Base-by-base conservation (phyloP, 2,888 invertebrate species). In the Venustoraphidia nigricollis region DNA sequence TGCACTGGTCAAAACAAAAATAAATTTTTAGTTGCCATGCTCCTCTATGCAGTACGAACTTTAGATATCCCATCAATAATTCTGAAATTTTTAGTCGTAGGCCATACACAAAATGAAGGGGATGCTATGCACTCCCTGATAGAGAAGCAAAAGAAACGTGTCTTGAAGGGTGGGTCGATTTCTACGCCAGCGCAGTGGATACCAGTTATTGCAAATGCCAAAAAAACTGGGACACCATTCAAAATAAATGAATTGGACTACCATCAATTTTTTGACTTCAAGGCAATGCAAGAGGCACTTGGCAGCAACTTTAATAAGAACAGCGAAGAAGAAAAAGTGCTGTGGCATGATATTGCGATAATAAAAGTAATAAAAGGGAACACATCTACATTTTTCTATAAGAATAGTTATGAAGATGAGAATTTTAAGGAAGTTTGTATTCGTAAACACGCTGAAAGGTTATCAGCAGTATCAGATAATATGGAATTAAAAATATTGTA, bases 1-100 rank as follows among this genome's bases (percentile, higher is more conserved):
- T 59, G 59, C 44, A 34, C 47, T 37, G 57, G 55, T 2, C 57
- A 57, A 44, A 50, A 58, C 38, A 58, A 59, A 51, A 59, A 56
- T 49, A 52, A 51, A 47, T 57, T 52, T 46, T 53, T 58, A 27
- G 45, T 57, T 35, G 43, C 52, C 36, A 36, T 55, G 39, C 53
- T 50, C 43, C 14, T 54, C 11, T 56, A 53, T 40, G 55, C 53
- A 14, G 48, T 54, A 11, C 36, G 43, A 34, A 46, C 49, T 13
- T 46, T 52, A 14, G 47, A 54, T 36, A 52, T 55, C 34, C 42
- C 47, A 46, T 50, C 48, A n/a, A 56, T 57, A 13, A 56, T 54
- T 8, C 55, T 55, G 45, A 56, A 57, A 43, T 58, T 49, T 48
- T 50, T 57, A 40, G 54, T 56, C 13, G 45, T 46, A 8, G 55